Base-by-base conservation (phyloP, 2,888 invertebrate genomes). In the Phymatocera aterrima region DNA sequence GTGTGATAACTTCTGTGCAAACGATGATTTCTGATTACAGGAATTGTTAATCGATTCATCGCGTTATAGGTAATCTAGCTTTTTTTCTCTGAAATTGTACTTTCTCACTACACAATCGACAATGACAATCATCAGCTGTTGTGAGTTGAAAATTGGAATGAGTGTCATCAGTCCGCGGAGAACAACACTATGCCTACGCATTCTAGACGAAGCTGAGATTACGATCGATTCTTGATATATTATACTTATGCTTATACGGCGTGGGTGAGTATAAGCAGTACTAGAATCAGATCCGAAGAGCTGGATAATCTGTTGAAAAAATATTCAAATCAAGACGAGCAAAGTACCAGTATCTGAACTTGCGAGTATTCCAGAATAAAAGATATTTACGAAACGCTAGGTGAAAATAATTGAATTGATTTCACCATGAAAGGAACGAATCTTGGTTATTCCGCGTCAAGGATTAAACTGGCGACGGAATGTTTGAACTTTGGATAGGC, bases 401-500 rank as follows among this genome's bases (percentile, higher is more conserved):
- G 51, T 51, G 34, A 6, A 18, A 51, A 72, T 72, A 72, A 51
- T 51, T 72, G 18, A 65, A 46, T 46, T 46, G 68, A 46, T 28
- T 72, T 21, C 12, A 2, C 48, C 21, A 34, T 34, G n/a, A 34
- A 15, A 28, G 31, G 8, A 72, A 51, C 51, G 31, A 72, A 72
- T 72, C 70, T 72, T 21, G 18, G 24, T 54, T 34, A 72, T 51
- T 72, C 31, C 72, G 34, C 34, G n/a, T 51, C 34, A 12, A 51
- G 72, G 72, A 75, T 75, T 31, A 40, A 51, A 51, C 34, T 15
- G 28, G n/a, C 24, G 51, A 40, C 5, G 31, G 75, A 75, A 57
- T 60, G 37, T 57, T 57, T 31, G 40, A 75, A 75, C 75, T 75
- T 75, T 54, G 57, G 18, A 75, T n/a, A n/a, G 40, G 21, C 60